Base-by-base conservation (phyloP, 2,888 invertebrate genomes). In the Drosophila borealis region DNA sequence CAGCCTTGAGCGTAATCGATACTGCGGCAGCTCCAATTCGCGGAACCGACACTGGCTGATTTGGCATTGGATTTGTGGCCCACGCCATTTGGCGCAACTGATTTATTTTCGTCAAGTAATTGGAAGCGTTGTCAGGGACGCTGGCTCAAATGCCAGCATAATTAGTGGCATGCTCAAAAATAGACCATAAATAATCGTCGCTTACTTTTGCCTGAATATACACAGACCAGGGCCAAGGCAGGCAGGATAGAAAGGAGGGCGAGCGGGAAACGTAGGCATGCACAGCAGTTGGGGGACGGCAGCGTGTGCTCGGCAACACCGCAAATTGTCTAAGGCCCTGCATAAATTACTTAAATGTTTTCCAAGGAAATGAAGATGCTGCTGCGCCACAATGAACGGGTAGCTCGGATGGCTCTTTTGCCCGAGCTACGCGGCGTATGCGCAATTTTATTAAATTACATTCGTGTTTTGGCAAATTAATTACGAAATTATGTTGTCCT, bases 381-480 rank as follows among this genome's bases (percentile, higher is more conserved):
- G 66, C 50, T 21, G 21, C 42, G 49, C 57, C 42, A 68, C 60
- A 74, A 62, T 63, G 46, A 66, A 57, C 63, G 74, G 60, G 44
- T 55, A 42, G 48, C 51, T 39, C 17, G 14, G 4, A 29, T 29
- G 8, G 29, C 29, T 29, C 29, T 29, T 29, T 29, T 29, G 8
- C 29, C 39, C 51, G 56, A 50, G 61, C 74, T 71, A 69, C 77
- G 71, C 71, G 89, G 81, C 88, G 84, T 84, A 89, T 89, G 74
- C 84, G 85, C 88, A 89, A 85, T 89, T 87, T 89, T 89, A 89
- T 86, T 86, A 86, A 86, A 86, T 86, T 86, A 86, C 88, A 88
- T 90, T 90, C 88, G 90, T 89, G 88, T 89, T 88, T 89, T 80
- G 81, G 90, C 89, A 88, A 88, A 88, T 90, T 88, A 88, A 88